Evolutionary conservation across 2,797 vertebrate genomes (phyloP).

Genomic region (Myotis daubentonii): DNA sequence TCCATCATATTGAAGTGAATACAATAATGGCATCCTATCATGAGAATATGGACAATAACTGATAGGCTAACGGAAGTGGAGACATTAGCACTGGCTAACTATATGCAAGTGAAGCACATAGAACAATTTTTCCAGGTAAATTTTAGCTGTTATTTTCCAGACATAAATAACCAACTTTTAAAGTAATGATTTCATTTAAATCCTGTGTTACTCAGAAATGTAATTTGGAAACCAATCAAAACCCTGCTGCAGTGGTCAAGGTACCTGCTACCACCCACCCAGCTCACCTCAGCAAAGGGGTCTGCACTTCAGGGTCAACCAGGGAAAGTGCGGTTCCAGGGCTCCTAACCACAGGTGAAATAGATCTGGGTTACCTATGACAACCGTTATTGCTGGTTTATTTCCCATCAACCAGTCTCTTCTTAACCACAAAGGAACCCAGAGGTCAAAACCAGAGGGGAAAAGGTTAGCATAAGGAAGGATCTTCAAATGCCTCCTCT

Average conservation of each 20-base stretch:
- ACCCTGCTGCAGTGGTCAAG: neutral
- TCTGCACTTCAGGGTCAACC: neutral
- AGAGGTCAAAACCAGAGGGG: neutral
- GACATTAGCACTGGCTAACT: neutral
- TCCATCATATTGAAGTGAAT: neutral
- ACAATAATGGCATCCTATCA: neutral
- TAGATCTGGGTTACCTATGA: neutral
- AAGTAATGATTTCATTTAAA: conserved; percentile 10
- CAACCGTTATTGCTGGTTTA: neutral
- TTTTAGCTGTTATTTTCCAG: conserved; percentile 33
- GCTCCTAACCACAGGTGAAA: neutral
- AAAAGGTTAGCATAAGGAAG: neutral
- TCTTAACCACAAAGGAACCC: neutral
- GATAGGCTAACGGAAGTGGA: neutral
- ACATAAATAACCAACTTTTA: conserved; percentile 32
- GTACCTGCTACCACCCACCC: neutral
- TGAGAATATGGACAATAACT: neutral
- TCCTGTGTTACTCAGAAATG: neutral
- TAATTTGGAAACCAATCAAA: neutral
- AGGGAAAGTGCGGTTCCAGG: neutral
- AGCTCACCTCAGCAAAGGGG: neutral
- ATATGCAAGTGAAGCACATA: neutral
- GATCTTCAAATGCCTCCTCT: neutral
- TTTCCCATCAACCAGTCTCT: neutral
- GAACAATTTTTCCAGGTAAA: neutral